A percentile compares a stretch with the other conserved stretches of the same genome.
Conservation (phyloP, 2,113 vertebrate species). For the Ammodytes dubius region DNA sequence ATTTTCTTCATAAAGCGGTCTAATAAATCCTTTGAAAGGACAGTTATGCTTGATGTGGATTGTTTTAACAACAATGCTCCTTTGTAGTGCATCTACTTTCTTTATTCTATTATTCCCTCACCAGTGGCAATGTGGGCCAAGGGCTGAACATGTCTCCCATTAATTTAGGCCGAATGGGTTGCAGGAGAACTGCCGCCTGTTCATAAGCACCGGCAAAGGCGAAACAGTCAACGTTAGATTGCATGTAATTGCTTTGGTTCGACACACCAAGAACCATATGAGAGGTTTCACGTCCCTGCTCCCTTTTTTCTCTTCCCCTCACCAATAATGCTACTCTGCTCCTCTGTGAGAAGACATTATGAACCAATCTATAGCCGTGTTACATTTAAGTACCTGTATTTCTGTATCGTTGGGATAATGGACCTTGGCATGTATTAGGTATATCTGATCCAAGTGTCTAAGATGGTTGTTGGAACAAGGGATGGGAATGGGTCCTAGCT, state of each 20-base stretch:
- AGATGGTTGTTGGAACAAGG: conserved; percentile 42
- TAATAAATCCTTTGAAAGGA: conserved; percentile 42
- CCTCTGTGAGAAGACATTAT: conserved; percentile 52
- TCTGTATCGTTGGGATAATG: conserved; percentile 66
- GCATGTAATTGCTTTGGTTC: conserved; percentile 62
- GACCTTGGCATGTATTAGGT: conserved; percentile 57
- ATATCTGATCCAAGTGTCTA: conserved; percentile 57
- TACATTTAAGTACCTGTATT: conserved; percentile 62
- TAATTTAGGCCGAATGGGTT: conserved; percentile 59
- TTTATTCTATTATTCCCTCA: conserved; percentile 12
- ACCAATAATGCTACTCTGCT: conserved; percentile 52
- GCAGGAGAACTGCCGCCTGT: conserved; percentile 30
- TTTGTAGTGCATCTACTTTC: conserved; percentile 12
- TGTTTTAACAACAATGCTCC: conserved; percentile 2
- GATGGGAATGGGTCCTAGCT: conserved; percentile 31
- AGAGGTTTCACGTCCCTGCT: conserved; percentile 48
- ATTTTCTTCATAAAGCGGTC: conserved; percentile 52
- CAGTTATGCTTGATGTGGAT: conserved; percentile 21
- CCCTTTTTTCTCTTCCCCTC: conserved; percentile 20
- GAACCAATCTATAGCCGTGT: conserved; percentile 53
- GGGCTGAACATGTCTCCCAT: conserved; percentile 52
- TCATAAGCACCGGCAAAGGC: conserved; percentile 43
- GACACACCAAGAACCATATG: conserved; percentile 57
- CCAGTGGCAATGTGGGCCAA: conserved; percentile 35
- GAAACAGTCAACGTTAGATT: conserved; percentile 55